These are phyloP conservation scores for Darevskia nairensis DNA, from an alignment of 2,797 vertebrate species.

Conservation along the genomic window DNA sequence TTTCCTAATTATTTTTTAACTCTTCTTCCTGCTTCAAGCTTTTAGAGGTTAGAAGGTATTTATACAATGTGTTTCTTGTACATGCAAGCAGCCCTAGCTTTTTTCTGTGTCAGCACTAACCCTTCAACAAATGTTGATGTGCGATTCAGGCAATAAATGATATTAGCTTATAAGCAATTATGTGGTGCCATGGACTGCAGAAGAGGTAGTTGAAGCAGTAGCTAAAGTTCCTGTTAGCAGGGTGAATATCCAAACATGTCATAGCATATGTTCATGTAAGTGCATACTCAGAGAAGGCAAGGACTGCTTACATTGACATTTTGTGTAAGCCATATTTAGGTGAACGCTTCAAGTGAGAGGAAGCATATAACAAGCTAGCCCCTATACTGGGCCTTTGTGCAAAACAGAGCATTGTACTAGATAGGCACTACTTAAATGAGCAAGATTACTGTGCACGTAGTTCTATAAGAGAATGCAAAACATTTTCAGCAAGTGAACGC, in stretches of 20 bases:
- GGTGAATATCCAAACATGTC: not conserved
- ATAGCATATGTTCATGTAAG: not conserved
- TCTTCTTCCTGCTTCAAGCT: not conserved
- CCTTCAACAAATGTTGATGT: not conserved
- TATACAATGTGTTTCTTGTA: not conserved
- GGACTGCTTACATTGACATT: not conserved
- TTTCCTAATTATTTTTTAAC: not conserved
- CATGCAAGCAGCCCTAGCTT: not conserved
- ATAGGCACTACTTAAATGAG: not conserved
- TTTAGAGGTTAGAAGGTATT: no score
- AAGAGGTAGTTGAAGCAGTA: not conserved
- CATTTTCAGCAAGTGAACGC: constrained; percentile 25
- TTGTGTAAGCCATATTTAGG: not conserved
- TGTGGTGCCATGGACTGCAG: not conserved
- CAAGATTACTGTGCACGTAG: not conserved
- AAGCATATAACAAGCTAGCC: not conserved
- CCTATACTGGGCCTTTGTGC: not conserved
- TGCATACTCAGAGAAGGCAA: not conserved
- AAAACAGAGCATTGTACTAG: not conserved
- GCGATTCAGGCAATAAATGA: not conserved
- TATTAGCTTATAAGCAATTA: not conserved
- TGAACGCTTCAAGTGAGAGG: not conserved
- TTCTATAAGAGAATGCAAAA: not conserved
- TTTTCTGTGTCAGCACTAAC: not conserved
- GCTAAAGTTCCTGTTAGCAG: not conserved